Evolutionary conservation across 1,140 invertebrate genomes (phyloP), one percentile per base, ranked within the genome.

Genomic region (Maconellicoccus hirsutus): DNA sequence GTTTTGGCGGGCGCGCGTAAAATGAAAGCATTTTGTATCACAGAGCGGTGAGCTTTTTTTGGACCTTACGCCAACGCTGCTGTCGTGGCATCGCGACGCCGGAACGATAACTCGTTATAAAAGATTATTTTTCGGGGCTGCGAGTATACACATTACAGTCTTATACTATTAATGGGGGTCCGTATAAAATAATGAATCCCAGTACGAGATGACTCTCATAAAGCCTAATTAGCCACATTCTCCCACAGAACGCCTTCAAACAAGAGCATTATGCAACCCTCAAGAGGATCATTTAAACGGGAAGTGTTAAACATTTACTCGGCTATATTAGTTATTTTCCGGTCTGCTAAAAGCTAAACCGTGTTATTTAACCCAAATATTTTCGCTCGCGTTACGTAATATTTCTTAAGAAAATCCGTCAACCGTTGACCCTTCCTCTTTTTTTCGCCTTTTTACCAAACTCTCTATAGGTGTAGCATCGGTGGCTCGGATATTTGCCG

Each of bases 291-390:
- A 52, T 52, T 52, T 52, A 52, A 52, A 16, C 42, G 42, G n/a
- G 42, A 52, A 52, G 42, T 52, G 42, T 52, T 52, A 52, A 52
- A 52, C 42, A 52, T 52, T 52, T 52, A 52, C 42, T 52, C 42
- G 29, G 42, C 42, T 52, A 52, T 52, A 52, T 52, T 52, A 52
- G 42, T 52, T 52, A 52, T 52, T 52, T 52, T 52, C 42, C 42
- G 42, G 42, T 52, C 42, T 19, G 42, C 42, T 52, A 52, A 52
- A 52, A 52, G 42, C 42, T 52, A 52, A 52, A 52, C 42, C 42
- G 42, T 52, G 42, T 52, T 52, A 52, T 52, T 52, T 52, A 52
- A 52, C 42, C 42, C 42, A 16, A 52, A 52, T 52, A 52, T 52
- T 52, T 52, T 52, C n/a, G 12, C 3, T 19, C n/a, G 10, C 42